phyloP scores from a whole-genome alignment of 2,113 vertebrate species.

The Thalassarche chlororhynchos region DNA sequence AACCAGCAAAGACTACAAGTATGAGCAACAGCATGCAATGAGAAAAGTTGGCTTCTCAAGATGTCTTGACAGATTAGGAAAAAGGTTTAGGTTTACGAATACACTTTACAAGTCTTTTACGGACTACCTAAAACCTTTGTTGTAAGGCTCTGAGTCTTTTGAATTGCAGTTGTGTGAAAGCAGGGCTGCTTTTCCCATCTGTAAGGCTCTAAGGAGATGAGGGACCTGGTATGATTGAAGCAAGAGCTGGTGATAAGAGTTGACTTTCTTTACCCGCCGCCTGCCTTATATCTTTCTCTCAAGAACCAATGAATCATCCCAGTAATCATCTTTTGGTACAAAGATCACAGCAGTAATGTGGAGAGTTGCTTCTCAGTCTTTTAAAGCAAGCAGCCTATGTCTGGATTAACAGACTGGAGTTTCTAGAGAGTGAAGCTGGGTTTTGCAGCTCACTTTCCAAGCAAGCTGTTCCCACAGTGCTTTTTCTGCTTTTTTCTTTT shows the following conservation, averaged over 20 bases:
- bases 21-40: neutral
- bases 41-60: neutral
- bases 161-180: neutral
- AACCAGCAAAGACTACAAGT: neutral
- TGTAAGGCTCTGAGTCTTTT: neutral
- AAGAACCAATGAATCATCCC: neutral
- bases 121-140: neutral
- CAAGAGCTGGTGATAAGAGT: neutral
- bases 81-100: neutral
- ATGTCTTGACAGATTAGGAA: neutral
- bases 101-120: neutral
- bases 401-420: neutral
- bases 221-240: neutral
- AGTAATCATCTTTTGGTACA: neutral
- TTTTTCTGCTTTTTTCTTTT: neutral
- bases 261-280: neutral
- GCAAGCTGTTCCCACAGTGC: neutral
- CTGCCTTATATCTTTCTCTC: neutral
- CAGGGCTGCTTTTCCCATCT: neutral
- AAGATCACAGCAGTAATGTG: neutral
- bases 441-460: neutral
- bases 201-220: neutral
- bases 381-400: neutral
- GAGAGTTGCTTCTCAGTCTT: neutral
- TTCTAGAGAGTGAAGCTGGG: neutral